A percentile compares a stretch with the other conserved stretches of the same genome.
Conservation (phyloP, 2,888 invertebrate genomes). For the Amblyjoppa proteus region DNA sequence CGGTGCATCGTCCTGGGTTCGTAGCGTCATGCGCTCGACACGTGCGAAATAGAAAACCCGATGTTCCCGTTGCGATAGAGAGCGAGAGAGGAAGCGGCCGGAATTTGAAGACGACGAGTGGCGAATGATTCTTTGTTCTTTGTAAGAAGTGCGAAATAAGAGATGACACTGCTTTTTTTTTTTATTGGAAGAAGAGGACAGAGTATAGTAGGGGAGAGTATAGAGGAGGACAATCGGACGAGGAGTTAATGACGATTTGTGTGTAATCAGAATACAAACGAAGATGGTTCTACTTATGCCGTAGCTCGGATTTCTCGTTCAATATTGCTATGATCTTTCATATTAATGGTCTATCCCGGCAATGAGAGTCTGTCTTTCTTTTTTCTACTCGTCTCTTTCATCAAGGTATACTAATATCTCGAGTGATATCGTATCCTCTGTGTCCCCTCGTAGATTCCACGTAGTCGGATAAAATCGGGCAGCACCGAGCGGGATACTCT, state of each 20-base stretch:
- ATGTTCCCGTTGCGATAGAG: conserved; percentile 4
- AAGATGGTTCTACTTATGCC: not conserved
- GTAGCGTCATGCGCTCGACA: conserved; percentile 50
- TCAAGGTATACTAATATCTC: conserved; percentile 27
- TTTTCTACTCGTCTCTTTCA: conserved; percentile 12
- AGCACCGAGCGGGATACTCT: conserved; percentile 18
- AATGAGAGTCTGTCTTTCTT: not conserved
- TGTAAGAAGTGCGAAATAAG: not conserved
- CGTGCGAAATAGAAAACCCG: conserved; percentile 55
- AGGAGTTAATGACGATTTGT: not conserved
- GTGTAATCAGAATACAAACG: not conserved
- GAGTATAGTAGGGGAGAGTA: not conserved
- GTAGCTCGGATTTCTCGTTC: not conserved
- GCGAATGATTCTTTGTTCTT: not conserved
- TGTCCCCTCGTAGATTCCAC: conserved; percentile 38
- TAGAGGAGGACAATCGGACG: not conserved
- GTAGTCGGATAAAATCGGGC: conserved; percentile 48
- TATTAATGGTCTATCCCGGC: not conserved
- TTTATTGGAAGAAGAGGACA: not conserved
- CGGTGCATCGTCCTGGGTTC: conserved; percentile 54
- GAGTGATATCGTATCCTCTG: conserved; percentile 7
- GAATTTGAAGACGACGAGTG: not conserved
- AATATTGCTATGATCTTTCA: not conserved
- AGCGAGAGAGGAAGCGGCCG: not conserved
- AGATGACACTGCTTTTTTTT: not conserved